A percentile compares a stretch with the other conserved stretches of the same genome.
These are phyloP conservation scores for Hyperoodon ampullatus DNA, from an alignment of 2,113 vertebrate species.

Conservation along the genomic window DNA sequence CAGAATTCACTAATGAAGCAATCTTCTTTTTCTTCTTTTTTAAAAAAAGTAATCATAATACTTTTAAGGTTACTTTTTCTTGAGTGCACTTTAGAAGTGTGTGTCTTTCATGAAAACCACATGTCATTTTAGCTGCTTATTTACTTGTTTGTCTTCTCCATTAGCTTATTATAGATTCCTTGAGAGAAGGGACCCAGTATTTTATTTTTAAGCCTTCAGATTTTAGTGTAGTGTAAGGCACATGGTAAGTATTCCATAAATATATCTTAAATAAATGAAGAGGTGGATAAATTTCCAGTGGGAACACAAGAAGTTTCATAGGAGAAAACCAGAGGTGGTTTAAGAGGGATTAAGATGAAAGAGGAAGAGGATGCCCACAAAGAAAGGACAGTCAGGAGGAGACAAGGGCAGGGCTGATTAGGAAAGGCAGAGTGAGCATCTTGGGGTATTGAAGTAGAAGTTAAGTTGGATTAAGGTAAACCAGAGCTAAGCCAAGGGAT, in stretches of 20 bases:
- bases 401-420: neutral
- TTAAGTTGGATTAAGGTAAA: neutral
- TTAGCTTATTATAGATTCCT: neutral
- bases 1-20: neutral
- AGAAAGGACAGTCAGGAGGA: neutral
- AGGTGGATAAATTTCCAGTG: neutral
- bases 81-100: neutral
- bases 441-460: neutral
- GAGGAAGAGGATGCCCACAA: neutral
- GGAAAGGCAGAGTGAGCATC: neutral
- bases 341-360: slow-evolving; percentile 21
- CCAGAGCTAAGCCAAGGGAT: neutral
- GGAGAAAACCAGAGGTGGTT: neutral
- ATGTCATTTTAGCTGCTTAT: slow-evolving; percentile 5
- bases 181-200: neutral
- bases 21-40: neutral
- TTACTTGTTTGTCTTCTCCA: slow-evolving; percentile 34
- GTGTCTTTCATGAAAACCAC: slow-evolving; percentile 23
- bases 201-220: neutral
- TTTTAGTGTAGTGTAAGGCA: neutral
- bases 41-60: neutral
- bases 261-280: neutral
- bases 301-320: neutral
- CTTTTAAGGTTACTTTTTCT: neutral
- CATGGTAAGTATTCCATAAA: neutral